Percentiles rank a stretch among this genome's conserved stretches.
These are phyloP conservation scores for Phaenicophaeus curvirostris DNA, from an alignment of 2,797 vertebrate species.

Conservation along the genomic window DNA sequence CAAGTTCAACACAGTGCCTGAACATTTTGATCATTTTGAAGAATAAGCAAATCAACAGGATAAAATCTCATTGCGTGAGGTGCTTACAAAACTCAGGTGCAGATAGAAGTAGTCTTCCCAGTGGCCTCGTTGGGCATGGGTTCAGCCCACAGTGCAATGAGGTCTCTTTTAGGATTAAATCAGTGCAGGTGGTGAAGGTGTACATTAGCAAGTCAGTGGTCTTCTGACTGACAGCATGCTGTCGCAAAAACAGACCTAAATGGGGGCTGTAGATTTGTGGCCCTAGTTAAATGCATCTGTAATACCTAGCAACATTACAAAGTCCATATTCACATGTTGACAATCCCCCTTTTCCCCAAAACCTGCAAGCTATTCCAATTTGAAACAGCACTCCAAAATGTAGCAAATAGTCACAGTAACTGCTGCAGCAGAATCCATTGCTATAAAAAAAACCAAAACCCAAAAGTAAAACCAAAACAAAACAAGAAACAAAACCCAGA, in stretches of 20 bases:
- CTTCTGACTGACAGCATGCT: background rate
- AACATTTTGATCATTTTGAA: background rate
- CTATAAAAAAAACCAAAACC: background rate
- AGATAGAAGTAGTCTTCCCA: background rate
- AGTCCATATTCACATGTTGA: background rate
- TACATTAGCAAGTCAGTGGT: fast-evolving
- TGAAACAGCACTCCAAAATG: background rate
- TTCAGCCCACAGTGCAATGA: background rate
- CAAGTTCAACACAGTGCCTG: background rate
- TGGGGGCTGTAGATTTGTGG: background rate
- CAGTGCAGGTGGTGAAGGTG: background rate
- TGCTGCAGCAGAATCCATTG: background rate
- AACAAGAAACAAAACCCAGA: background rate
- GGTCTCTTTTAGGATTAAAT: background rate
- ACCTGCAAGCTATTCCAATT: background rate
- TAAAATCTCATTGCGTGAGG: background rate
- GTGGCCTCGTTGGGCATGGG: background rate
- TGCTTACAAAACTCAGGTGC: background rate
- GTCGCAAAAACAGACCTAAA: background rate
- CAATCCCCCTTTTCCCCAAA: background rate
- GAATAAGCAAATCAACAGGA: background rate
- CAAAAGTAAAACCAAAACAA: no score
- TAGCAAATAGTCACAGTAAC: background rate
- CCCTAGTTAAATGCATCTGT: background rate
- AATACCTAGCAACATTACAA: background rate